Conservation (phyloP, 2,113 vertebrate genomes). For the Rhineura floridana region DNA sequence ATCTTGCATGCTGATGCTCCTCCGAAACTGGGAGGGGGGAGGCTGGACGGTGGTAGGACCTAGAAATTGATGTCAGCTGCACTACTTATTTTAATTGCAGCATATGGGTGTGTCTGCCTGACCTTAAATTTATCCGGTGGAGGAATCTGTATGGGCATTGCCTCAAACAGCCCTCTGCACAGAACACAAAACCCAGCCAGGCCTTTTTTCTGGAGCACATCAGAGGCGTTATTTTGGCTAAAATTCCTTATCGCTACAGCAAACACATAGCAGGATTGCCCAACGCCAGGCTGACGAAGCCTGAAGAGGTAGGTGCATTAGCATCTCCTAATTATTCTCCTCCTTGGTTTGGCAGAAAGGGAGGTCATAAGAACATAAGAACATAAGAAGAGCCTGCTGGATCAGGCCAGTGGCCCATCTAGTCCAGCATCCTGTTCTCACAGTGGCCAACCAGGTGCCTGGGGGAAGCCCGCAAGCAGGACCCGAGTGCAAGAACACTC, state of each 20-base stretch:
- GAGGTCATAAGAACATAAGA: too few species aligned
- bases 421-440: too few species aligned
- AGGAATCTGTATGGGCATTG: neutral
- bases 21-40: neutral
- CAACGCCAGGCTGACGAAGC: neutral
- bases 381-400: too few species aligned
- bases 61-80: neutral
- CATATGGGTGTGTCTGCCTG: neutral
- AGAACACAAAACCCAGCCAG: neutral
- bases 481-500: too few species aligned
- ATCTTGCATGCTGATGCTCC: too few species aligned
- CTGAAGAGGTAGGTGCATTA: slow-evolving; percentile 33
- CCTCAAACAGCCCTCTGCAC: neutral
- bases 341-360: slow-evolving; percentile 48
- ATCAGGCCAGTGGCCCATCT: too few species aligned
- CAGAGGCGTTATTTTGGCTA: neutral
- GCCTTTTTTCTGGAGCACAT: neutral
- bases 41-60: neutral
- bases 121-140: neutral
- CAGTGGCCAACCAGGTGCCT: too few species aligned
- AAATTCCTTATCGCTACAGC: slow-evolving; percentile 6
- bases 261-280: slow-evolving; percentile 28
- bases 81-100: neutral
- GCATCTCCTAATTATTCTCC: slow-evolving; percentile 57
- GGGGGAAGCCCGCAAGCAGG: too few species aligned